phyloP scores from a whole-genome alignment of 2,113 vertebrate species.

The Rhineura floridana region DNA sequence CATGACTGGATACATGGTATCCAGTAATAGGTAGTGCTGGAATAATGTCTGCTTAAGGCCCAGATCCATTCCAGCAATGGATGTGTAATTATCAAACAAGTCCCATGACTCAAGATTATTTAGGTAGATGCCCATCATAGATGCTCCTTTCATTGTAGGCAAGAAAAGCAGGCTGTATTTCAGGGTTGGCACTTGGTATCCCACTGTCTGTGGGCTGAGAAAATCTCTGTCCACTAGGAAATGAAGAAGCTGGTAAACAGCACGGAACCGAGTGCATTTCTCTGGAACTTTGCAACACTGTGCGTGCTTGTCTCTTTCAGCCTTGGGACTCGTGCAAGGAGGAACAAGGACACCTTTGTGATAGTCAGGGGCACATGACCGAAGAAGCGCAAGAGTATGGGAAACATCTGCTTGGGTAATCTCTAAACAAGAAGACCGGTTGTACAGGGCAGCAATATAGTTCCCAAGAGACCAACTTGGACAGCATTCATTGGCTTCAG shows the following conservation, averaged over 20 bases:
- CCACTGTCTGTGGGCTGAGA: constrained; percentile 90
- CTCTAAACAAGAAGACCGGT: constrained; percentile 89
- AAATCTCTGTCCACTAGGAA: constrained; percentile 96
- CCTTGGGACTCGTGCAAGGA: constrained; percentile 79
- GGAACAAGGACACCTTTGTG: constrained; percentile 86
- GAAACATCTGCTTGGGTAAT: constrained; percentile 88
- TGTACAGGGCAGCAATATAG: constrained; percentile 91
- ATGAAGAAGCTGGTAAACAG: constrained; percentile 92
- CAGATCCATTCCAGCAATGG: constrained; percentile 94
- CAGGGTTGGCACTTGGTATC: constrained; percentile 95
- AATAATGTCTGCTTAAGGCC: constrained; percentile 94
- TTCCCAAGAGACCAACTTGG: constrained; percentile 98
- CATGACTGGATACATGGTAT: constrained; percentile 89
- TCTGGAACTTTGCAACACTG: constrained; percentile 88
- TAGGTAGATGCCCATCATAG: constrained; percentile 92
- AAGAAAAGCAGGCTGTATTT: constrained; percentile 95
- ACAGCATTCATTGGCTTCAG: constrained; percentile 84
- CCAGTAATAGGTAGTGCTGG: constrained; percentile 89
- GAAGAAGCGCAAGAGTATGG: constrained; percentile 87
- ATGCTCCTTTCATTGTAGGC: constrained; percentile 86
- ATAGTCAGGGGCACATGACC: constrained; percentile 91
- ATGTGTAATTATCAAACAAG: constrained; percentile 89
- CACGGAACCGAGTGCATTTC: constrained; percentile 84
- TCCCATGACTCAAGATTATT: constrained; percentile 84
- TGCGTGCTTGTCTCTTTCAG: constrained; percentile 76